phyloP scores from a whole-genome alignment of 2,113 vertebrate species.

The Sinocyclocheilus grahami region DNA sequence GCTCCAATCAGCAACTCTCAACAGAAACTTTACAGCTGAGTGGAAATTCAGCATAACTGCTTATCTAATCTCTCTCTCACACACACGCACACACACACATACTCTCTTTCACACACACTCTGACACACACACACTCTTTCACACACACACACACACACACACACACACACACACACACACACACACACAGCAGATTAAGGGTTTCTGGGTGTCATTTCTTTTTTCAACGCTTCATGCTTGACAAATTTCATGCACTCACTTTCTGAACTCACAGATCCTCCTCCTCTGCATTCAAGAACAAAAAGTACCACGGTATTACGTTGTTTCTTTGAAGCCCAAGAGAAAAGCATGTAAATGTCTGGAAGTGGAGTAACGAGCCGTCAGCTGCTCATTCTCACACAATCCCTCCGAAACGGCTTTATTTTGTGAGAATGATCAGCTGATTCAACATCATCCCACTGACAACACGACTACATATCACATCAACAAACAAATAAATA shows the following conservation, averaged over 20 bases:
- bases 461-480: too few species aligned
- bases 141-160: too few species aligned
- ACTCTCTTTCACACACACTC: neutral
- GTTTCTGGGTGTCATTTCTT: neutral
- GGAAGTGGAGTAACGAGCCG: neutral
- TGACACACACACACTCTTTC: neutral
- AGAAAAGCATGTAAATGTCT: neutral
- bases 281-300: neutral
- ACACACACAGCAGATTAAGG: neutral
- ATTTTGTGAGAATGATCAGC: too few species aligned
- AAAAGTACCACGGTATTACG: neutral
- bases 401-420: too few species aligned
- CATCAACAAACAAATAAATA: too few species aligned
- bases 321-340: neutral
- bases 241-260: neutral
- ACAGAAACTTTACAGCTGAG: conserved; percentile 67
- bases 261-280: neutral
- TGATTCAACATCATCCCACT: too few species aligned
- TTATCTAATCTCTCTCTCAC: conserved; percentile 75
- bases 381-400: too few species aligned
- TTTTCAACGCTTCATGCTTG: neutral
- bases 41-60: conserved; percentile 76
- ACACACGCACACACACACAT: neutral
- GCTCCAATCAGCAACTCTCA: conserved; percentile 73
- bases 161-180: neutral